Evolutionary conservation across 2,797 vertebrate genomes (phyloP).

Genomic region (Anas acuta): DNA sequence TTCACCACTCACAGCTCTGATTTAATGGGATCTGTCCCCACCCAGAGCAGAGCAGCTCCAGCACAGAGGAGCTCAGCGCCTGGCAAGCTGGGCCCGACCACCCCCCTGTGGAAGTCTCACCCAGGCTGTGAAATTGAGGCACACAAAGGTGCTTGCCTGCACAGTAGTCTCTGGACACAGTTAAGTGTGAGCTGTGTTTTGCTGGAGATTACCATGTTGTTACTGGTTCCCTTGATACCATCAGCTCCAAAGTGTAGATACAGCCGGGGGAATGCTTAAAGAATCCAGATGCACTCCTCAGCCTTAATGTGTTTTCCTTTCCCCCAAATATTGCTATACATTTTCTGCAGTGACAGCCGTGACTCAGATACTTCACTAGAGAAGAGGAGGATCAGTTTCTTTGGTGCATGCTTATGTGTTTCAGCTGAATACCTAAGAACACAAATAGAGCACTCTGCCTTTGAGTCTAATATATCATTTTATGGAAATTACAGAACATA

Average conservation of each 20-base stretch:
- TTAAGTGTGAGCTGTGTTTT: not conserved
- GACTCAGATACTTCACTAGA: not conserved
- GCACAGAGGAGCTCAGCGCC: not conserved
- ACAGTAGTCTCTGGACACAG: constrained; percentile 9
- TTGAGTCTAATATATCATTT: not conserved
- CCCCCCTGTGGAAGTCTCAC: not conserved
- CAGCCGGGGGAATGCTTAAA: not conserved
- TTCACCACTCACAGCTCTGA: not conserved
- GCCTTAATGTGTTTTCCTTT: constrained; percentile 13
- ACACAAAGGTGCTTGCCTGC: not conserved
- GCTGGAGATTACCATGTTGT: constrained; percentile 21
- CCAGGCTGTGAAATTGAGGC: rapidly evolving
- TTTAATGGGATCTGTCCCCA: not conserved
- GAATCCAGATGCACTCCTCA: not conserved
- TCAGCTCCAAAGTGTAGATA: not conserved
- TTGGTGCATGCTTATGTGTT: not conserved
- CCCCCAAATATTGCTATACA: not conserved
- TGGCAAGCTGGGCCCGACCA: not conserved
- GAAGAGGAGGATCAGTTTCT: not conserved
- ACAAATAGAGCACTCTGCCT: not conserved
- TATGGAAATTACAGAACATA: not conserved
- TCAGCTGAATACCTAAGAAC: not conserved
- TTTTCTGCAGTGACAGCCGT: not conserved
- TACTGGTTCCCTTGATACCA: not conserved
- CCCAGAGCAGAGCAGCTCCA: not conserved